Evolutionary conservation across 2,113 vertebrate species (phyloP), one percentile per base, ranked within the genome.

Genomic region (Datnioides undecimradiatus): DNA sequence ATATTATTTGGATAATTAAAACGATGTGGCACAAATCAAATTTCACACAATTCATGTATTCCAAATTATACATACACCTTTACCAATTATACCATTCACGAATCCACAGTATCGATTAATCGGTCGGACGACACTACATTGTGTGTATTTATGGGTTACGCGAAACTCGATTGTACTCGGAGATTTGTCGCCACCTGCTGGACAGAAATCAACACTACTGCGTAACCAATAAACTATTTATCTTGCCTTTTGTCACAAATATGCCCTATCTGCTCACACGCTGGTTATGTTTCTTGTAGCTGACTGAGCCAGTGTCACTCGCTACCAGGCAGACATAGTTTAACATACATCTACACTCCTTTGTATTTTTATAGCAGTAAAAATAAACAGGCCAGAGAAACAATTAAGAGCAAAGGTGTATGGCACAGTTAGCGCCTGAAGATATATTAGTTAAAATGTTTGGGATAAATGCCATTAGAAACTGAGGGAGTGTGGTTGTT

Each of bases 141-240:
- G 0, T 4, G n/a, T 17, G 16, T 67, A 57, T 31, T 31, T 31
- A 29, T 55, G 10, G 12, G 7, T 64, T 33, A 1, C 3, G 17
- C 12, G 6, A 8, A 7, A 33, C 25, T 29, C 49, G 1, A 55
- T 16, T 40, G n/a, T n/a, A 46, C 17, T 3, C 21, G 3, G 14
- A 11, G 12, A 40, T 65, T 43, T 17, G 58, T 65, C 43, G 33
- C 1, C 73, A 45, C 33, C 79, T 79, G 23, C 29, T 81, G 84
- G 79, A 40, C 21, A 54, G 3, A 46, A 23, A 29, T 10, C 5
- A 49, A 49, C 46, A 60, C 29, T 82, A 38, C 67, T 13, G 2
- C 17, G 2, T 51, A 27, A 17, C 1, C 3, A 0, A 5, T 51
- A 43, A 36, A 66, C 13, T 45, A 17, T 29, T 60, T 8, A 19